phyloP scores from a whole-genome alignment of 2,113 vertebrate species.

The Tragelaphus strepsiceros region DNA sequence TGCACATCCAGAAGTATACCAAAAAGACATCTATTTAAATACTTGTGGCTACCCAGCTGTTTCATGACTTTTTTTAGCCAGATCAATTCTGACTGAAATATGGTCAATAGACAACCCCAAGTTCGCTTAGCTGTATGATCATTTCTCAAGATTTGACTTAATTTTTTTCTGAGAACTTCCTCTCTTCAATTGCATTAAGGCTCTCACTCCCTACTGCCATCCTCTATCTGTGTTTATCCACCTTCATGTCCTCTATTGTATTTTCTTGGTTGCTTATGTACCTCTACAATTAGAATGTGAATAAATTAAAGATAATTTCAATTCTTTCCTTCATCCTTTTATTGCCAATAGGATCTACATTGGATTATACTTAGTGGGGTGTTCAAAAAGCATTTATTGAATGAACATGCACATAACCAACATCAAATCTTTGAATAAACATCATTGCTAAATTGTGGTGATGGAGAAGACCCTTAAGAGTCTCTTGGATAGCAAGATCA shows the following conservation, averaged over 20 bases:
- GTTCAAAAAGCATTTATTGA: neutral
- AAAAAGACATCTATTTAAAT: neutral
- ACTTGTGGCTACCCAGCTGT: neutral
- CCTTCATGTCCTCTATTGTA: neutral
- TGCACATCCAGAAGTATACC: slow-evolving; percentile 2
- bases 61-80: neutral
- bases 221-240: neutral
- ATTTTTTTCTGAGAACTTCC: neutral
- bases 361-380: neutral
- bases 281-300: neutral
- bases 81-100: neutral
- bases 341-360: neutral
- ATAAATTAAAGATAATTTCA: neutral
- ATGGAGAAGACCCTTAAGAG: neutral
- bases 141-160: neutral
- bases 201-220: neutral
- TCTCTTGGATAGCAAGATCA: neutral
- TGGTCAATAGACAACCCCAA: neutral
- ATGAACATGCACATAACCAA: neutral
- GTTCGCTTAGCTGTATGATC: neutral
- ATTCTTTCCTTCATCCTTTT: neutral
- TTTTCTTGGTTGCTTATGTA: neutral
- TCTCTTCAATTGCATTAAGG: neutral
- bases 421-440: neutral
- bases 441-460: neutral